Percentiles rank a stretch among this genome's conserved stretches.
Conservation (phyloP, 2,797 vertebrate genomes). For the Triplophysa bombifrons region DNA sequence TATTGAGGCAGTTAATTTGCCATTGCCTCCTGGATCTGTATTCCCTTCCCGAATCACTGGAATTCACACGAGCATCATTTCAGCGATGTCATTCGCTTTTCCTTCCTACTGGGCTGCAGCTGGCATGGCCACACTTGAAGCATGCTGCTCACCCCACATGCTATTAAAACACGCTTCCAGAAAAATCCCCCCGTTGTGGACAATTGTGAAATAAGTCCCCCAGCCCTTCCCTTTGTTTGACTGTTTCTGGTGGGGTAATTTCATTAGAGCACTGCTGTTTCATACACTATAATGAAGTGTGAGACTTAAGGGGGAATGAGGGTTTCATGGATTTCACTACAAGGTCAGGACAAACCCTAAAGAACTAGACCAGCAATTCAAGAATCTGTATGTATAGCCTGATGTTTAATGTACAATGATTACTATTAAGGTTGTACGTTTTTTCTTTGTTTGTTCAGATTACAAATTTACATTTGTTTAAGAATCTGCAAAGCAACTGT, state of each 20-base stretch:
- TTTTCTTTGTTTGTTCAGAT: not conserved
- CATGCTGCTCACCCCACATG: conserved; percentile 50
- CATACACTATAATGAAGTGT: conserved; percentile 39
- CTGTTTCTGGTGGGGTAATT: conserved; percentile 47
- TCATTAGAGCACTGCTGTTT: conserved; percentile 38
- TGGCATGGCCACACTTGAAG: conserved; percentile 46
- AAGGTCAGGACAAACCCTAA: not conserved
- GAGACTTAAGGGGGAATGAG: conserved; percentile 6
- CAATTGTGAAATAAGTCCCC: conserved; percentile 46
- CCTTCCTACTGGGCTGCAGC: conserved; percentile 55
- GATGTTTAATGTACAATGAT: not conserved
- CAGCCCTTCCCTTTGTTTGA: conserved; percentile 40
- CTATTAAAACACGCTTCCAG: conserved; percentile 57
- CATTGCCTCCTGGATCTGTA: conserved; percentile 67
- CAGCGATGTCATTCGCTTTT: conserved; percentile 48
- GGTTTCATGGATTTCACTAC: not conserved
- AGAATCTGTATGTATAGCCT: not conserved
- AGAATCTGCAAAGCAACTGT: conserved; percentile 2
- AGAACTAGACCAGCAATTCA: not conserved
- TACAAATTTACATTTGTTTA: not conserved
- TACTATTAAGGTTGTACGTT: not conserved
- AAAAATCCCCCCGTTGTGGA: conserved; percentile 47
- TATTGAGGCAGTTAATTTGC: conserved; percentile 75
- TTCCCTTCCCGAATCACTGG: conserved; percentile 60
- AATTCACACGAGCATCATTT: conserved; percentile 58